These are phyloP conservation scores for Trachelus troglodyta DNA, from an alignment of 2,888 invertebrate genomes.

Conservation along the genomic window DNA sequence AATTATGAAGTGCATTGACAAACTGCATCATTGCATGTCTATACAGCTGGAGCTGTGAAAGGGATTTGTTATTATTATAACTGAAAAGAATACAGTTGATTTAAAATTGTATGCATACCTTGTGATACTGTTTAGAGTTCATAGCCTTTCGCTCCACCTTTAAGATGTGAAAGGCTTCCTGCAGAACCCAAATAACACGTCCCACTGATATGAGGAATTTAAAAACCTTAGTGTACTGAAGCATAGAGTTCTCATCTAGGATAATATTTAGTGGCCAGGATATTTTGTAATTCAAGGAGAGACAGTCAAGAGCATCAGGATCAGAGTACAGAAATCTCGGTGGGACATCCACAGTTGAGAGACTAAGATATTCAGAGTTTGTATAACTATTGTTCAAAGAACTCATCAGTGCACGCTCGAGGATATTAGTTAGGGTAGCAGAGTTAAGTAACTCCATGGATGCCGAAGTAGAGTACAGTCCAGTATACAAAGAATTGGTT, in stretches of 20 bases:
- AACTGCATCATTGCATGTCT: constrained; percentile 83
- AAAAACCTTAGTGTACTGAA: constrained; percentile 80
- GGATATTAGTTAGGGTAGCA: constrained; percentile 75
- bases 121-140: constrained; percentile 73
- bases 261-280: constrained; percentile 85
- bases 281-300: constrained; percentile 78
- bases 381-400: constrained; percentile 69
- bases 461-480: constrained; percentile 73
- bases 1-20: constrained; percentile 80
- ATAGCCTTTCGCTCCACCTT: constrained; percentile 72
- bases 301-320: constrained; percentile 76
- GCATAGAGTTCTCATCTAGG: constrained; percentile 76
- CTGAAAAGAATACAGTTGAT: neutral
- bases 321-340: constrained; percentile 52
- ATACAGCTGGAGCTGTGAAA: constrained; percentile 72
- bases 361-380: constrained; percentile 56
- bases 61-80: neutral
- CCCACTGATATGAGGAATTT: constrained; percentile 81
- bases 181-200: constrained; percentile 80
- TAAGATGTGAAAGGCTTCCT: constrained; percentile 76
- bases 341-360: constrained; percentile 54
- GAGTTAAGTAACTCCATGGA: constrained; percentile 78
- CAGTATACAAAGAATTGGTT: constrained; percentile 76
- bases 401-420: constrained; percentile 77
- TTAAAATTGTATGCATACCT: constrained; percentile 44